Evolutionary conservation across 2,888 invertebrate genomes (phyloP).

Genomic region (Drosophila paracracens): DNA sequence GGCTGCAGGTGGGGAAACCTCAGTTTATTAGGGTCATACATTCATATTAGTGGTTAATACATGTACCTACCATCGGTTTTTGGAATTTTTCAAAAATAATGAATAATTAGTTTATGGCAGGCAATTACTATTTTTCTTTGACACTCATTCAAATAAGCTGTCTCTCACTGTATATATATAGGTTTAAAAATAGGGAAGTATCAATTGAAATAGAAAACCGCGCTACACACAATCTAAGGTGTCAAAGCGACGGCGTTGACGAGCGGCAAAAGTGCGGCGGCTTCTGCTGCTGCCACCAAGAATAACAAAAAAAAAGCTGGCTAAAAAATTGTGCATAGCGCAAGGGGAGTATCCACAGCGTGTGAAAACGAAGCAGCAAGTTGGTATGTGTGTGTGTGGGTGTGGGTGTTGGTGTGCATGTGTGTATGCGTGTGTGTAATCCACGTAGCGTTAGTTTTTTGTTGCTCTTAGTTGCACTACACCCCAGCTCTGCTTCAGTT

Average conservation of each 20-base stretch:
- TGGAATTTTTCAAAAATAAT: no score
- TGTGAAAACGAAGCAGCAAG: slow-evolving; percentile 63
- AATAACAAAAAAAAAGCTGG: slow-evolving; percentile 8
- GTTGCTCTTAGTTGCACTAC: slow-evolving; percentile 47
- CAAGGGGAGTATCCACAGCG: slow-evolving; percentile 77
- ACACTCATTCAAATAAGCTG: no score
- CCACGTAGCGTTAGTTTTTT: slow-evolving; percentile 43
- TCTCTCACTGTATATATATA: not conserved
- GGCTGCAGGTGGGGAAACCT: no score
- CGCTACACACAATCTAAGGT: slow-evolving; percentile 71
- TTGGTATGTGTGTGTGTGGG: slow-evolving; percentile 9
- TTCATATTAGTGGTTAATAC: no score
- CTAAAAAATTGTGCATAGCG: slow-evolving; percentile 73
- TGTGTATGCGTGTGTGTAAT: slow-evolving; percentile 27
- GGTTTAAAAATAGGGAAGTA: slow-evolving; percentile 45
- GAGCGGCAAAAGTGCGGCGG: slow-evolving; percentile 68
- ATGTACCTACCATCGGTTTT: no score
- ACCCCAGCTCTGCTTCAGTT: slow-evolving; percentile 28
- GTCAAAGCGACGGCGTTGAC: slow-evolving; percentile 74
- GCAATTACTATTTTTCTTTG: no score
- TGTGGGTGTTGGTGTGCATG: not conserved
- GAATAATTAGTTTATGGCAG: no score
- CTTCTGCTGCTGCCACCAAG: slow-evolving; percentile 64
- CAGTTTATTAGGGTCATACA: no score
- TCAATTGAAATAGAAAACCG: slow-evolving; percentile 81